Conservation (phyloP, 1,140 invertebrate species). For the Hycleus cichorii region DNA sequence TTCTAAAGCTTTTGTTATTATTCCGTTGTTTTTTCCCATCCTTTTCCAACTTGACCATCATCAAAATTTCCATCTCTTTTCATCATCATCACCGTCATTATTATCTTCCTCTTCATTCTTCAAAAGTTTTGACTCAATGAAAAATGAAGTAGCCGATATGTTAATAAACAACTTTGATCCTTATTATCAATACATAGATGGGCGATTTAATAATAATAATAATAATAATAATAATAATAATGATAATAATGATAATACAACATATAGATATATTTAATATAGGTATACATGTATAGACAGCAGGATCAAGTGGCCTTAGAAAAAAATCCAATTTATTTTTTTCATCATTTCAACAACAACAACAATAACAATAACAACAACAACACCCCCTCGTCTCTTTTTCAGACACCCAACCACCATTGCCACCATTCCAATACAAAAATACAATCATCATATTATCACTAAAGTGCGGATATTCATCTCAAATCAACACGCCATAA, state of each 20-base stretch:
- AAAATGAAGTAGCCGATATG: conserved; percentile 25
- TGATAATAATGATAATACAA: no score
- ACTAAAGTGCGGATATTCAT: no score
- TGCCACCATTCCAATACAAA: no score
- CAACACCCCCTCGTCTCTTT: no score
- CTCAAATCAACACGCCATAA: no score
- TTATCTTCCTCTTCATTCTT: conserved; percentile 11
- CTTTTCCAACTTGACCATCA: background rate
- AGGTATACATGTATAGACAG: no score
- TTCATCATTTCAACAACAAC: background rate
- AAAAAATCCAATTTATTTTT: conserved; percentile 18
- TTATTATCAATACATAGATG: background rate
- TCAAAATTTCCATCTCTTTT: background rate
- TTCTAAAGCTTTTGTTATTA: conserved; percentile 10
- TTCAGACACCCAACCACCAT: no score
- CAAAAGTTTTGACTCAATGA: conserved; percentile 24
- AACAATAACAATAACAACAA: background rate
- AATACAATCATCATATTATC: no score
- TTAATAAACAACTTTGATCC: conserved; percentile 3
- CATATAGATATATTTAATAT: no score
- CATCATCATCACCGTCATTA: conserved; percentile 1
- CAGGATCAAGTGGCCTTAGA: conserved; percentile 5
- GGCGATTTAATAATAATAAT: no score
- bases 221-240: no score
- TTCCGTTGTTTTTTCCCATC: conserved; percentile 2